Evolutionary conservation across 2,797 vertebrate species (phyloP), one percentile per base, ranked within the genome.

Genomic region (Melanotaenia pygmaea): DNA sequence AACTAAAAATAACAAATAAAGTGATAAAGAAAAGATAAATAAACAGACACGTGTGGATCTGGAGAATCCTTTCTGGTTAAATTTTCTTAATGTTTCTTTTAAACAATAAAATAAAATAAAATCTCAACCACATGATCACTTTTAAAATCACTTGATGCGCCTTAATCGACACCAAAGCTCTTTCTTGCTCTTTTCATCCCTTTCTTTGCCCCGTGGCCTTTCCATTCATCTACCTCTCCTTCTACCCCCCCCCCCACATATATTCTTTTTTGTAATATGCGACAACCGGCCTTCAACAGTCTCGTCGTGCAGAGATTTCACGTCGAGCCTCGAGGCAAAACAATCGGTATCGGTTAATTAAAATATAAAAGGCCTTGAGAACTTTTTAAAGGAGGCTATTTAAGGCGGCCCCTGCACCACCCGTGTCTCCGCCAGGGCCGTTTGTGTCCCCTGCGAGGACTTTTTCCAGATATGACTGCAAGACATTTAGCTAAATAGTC

Each of bases 301-400:
- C 84, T 88, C 62, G 66, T 85, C 77, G 67, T 81, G 85, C 88
- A 82, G 86, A 88, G 88, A 83, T 87, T 92, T 88, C 81, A 82
- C 86, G 88, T 90, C 80, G 79, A 90, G 90, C 93, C 92, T 88
- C 80, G 76, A 91, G 93, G 92, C 91, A 82, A 92, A 90, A 90
- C 87, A 91, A 90, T 90, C 86, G 81, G 69, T 70, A 89, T 82
- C 90, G 76, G 84, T 92, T 90, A 89, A 93, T 91, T 91, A 89
- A 90, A 89, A 85, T 87, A 91, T 83, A 85, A 86, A 88, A 81
- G 88, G 88, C 91, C 90, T 91, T 91, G 89, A 89, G 83, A 91
- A 91, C 62, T 88, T 89, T 88, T 83, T 77, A 83, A 83, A 74
- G 76, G 67, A 80, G 73, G 72, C 67, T 74, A 65, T 82, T 83